Conservation (phyloP, 2,888 invertebrate species). For the Stenolophus ochropezus region DNA sequence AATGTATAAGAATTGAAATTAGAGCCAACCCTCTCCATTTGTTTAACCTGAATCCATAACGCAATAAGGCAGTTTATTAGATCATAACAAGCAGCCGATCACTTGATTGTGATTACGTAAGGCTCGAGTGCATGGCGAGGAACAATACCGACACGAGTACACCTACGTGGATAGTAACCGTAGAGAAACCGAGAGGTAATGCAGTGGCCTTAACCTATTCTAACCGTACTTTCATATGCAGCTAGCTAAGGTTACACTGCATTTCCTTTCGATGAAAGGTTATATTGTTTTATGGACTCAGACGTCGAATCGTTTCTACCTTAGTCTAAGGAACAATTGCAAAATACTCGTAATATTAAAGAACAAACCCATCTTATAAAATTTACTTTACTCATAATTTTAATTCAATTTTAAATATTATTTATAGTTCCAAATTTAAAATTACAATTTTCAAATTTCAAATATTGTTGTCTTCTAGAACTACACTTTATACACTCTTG, state of each 20-base stretch:
- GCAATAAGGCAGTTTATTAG: neutral
- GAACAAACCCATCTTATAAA: too few relatives aligned
- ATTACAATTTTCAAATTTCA: too few relatives aligned
- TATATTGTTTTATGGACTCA: neutral
- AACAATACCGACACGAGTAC: conserved; percentile 18
- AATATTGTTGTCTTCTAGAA: too few relatives aligned
- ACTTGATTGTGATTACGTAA: conserved; percentile 33
- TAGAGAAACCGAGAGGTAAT: neutral
- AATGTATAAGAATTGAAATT: too few relatives aligned
- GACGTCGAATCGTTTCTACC: neutral
- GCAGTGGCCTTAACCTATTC: neutral
- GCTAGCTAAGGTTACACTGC: neutral
- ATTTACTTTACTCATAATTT: too few relatives aligned
- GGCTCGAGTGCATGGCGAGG: conserved; percentile 1
- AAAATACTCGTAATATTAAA: too few relatives aligned
- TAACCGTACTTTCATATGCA: neutral
- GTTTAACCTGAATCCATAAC: neutral
- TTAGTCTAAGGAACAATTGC: too few relatives aligned
- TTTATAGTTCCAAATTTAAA: too few relatives aligned
- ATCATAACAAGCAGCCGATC: neutral
- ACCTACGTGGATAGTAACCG: neutral
- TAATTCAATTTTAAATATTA: too few relatives aligned
- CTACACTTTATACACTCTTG: too few relatives aligned
- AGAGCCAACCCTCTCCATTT: neutral
- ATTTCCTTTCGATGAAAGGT: neutral